Evolutionary conservation across 2,113 vertebrate species (phyloP).

Genomic region (Protobothrops mucrosquamatus): DNA sequence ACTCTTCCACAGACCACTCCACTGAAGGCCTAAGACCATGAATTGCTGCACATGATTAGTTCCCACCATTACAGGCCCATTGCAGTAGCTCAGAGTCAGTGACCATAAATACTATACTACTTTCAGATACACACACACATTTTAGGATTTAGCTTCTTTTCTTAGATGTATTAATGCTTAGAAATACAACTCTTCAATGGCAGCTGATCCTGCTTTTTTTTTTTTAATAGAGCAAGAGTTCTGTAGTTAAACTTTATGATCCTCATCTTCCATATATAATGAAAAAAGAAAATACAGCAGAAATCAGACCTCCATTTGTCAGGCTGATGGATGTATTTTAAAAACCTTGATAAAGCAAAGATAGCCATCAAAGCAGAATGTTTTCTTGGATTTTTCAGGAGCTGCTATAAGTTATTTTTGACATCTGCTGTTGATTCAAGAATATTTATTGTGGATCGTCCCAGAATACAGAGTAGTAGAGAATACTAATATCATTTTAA

Average conservation of each 20-base stretch:
- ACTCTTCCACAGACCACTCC: not conserved
- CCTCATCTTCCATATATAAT: constrained; percentile 1
- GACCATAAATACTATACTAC: not conserved
- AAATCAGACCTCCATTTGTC: constrained; percentile 7
- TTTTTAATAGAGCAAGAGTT: not conserved
- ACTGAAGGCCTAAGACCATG: not conserved
- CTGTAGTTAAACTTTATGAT: not conserved
- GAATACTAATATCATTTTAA: not conserved
- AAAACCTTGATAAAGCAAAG: constrained; percentile 12
- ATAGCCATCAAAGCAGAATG: not conserved
- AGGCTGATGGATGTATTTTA: not conserved
- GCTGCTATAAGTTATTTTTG: not conserved
- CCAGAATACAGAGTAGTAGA: not conserved
- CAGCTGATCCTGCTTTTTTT: not conserved
- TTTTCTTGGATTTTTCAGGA: not conserved
- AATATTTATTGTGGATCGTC: not conserved
- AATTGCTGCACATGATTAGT: not conserved
- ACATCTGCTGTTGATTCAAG: not conserved
- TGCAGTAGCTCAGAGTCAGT: not conserved
- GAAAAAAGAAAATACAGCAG: not conserved
- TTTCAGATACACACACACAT: not conserved
- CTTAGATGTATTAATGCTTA: not conserved
- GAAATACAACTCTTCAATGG: not conserved
- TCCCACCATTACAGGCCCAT: not conserved
- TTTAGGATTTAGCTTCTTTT: not conserved